phyloP scores from a whole-genome alignment of 2,113 vertebrate species.

The Pelecanus crispus region DNA sequence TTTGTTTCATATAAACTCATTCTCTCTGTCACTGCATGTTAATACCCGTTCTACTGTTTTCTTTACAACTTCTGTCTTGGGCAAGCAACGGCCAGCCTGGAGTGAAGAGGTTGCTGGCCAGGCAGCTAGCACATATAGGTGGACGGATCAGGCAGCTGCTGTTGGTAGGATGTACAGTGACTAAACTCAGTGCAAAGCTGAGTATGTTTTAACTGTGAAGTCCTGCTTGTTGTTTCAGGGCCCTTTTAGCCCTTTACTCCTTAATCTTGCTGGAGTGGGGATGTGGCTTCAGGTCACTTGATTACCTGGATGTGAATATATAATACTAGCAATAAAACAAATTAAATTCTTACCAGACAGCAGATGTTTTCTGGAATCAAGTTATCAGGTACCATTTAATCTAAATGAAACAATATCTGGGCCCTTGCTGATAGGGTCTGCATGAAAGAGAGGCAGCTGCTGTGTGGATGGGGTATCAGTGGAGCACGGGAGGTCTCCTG shows the following conservation, averaged over 20 bases:
- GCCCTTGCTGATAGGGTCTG: background rate
- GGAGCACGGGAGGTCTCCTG: background rate
- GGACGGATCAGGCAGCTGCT: background rate
- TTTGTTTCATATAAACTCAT: background rate
- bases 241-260: background rate
- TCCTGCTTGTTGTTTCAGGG: background rate
- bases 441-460: background rate
- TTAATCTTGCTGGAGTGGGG: background rate
- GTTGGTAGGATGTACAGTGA: rapidly evolving
- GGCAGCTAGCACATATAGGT: background rate
- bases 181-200: background rate
- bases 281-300: background rate
- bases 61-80: background rate
- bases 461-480: too few relatives aligned
- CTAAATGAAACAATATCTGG: background rate
- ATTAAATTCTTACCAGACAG: background rate
- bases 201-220: background rate
- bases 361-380: background rate
- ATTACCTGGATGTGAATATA: background rate
- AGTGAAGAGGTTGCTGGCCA: background rate
- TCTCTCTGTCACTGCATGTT: rapidly evolving
- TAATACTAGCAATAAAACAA: background rate
- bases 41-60: rapidly evolving
- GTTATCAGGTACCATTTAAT: background rate
- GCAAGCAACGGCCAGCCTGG: background rate